Evolutionary conservation across 2,797 vertebrate genomes (phyloP), one percentile per base, ranked within the genome.

Genomic region (Anisognathus igniventris): DNA sequence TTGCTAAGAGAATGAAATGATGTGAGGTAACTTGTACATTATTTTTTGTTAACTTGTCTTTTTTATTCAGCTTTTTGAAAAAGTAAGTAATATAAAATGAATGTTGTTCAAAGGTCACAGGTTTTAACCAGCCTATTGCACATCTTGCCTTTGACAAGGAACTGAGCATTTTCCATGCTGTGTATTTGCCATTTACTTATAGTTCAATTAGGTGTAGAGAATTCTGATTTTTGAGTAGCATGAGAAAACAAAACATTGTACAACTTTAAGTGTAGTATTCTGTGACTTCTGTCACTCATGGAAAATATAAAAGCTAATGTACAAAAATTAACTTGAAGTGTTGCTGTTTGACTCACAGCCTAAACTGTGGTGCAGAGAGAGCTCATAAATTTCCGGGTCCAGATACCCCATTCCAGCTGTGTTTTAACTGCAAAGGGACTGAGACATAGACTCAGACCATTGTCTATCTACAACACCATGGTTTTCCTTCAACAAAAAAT

Each of bases 31-130:
- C 24, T 45, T 40, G 17, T 37, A 54, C 12, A 22, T 7, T 28
- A 35, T 19, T 79, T 67, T 42, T 40, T 60, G 28, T 51, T 85
- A 47, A 67, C 24, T 56, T 4, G 1, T 60, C 23, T n/a, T 51
- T 58, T 95, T 73, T 73, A 8, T 82, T 92, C 48, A 73, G 28
- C 14, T 44, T 71, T 92, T 92, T 64, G 13, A 82, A 95, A 86
- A 77, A 25, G 8, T 70, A 87, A 42, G n/a, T 66, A 90, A 60
- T 21, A 27, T 42, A 92, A 92, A 91, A 86, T 71, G 62, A 78
- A 40, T 64, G 10, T 40, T 89, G 42, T 88, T 87, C 47, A 73
- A 61, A 85, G 67, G 86, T 76, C 83, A 76, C 23, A 50, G 40
- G 24, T 53, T 42, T 79, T 78, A 71, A 91, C 25, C 30, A 87